These are phyloP conservation scores for Zaprionus ornatus DNA, from an alignment of 1,140 invertebrate species.

Conservation along the genomic window DNA sequence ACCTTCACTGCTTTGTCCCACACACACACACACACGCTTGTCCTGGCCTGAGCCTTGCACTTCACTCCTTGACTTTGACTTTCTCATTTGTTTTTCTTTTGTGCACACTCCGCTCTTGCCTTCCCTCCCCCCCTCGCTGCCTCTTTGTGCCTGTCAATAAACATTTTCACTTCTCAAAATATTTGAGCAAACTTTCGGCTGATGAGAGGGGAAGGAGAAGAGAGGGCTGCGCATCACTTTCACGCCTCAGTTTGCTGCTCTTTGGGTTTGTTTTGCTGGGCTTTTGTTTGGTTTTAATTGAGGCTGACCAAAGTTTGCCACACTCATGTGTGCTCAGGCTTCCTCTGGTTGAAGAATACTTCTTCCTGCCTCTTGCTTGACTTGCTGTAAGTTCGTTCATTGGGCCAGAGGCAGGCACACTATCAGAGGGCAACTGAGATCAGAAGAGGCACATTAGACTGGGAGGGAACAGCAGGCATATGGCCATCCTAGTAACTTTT, in stretches of 20 bases:
- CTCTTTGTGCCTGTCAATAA: background rate
- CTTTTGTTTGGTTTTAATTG: conserved; percentile 1
- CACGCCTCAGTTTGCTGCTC: background rate
- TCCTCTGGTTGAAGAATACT: no score
- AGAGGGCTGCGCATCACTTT: background rate
- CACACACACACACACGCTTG: no score
- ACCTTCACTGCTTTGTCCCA: background rate
- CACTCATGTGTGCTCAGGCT: background rate
- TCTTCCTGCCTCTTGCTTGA: no score
- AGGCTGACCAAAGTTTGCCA: background rate
- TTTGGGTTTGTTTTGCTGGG: background rate
- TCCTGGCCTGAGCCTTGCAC: background rate
- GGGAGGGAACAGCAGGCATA: no score
- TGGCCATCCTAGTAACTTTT: no score
- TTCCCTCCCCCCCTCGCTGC: background rate
- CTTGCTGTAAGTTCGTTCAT: no score
- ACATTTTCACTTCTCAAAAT: background rate
- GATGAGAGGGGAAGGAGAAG: no score
- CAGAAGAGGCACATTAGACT: no score
- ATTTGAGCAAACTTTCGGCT: background rate
- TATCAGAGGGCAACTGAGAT: no score
- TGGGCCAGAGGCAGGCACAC: no score
- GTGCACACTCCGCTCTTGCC: background rate
- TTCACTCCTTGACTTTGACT: background rate
- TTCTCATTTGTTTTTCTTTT: conserved; percentile 3